Conservation (phyloP, 2,797 vertebrate species). For the Megalops cyprinoides region DNA sequence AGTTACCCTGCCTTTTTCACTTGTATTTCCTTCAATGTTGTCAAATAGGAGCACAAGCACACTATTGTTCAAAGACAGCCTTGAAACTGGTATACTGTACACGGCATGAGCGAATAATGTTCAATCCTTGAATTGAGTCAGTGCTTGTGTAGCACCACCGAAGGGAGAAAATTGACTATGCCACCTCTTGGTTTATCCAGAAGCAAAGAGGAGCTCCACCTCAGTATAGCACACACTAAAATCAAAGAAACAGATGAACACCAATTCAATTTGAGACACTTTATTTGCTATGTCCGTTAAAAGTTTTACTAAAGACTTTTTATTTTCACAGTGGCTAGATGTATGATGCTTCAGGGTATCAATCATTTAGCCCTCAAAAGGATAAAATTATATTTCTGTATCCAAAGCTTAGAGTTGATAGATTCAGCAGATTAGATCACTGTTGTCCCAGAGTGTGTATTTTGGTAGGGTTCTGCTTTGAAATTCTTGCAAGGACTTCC, state of each 20-base stretch:
- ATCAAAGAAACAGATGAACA: too few relatives aligned
- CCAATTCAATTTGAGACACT: too few relatives aligned
- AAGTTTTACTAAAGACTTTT: not conserved
- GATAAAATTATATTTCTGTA: not conserved
- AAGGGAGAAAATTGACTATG: too few relatives aligned
- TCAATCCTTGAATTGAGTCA: not conserved
- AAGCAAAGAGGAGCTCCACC: too few relatives aligned
- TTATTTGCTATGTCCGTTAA: too few relatives aligned
- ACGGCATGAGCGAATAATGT: slow-evolving; percentile 10
- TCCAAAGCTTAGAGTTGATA: too few relatives aligned
- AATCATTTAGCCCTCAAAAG: not conserved
- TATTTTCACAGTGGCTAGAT: not conserved
- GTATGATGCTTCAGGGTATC: not conserved
- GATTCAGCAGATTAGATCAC: not conserved
- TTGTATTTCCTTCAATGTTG: not conserved
- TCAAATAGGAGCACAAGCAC: not conserved
- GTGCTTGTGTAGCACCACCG: too few relatives aligned
- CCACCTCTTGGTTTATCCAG: too few relatives aligned
- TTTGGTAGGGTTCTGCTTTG: not conserved
- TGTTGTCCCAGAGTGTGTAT: not conserved
- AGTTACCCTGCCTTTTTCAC: not conserved
- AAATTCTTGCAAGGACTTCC: not conserved
- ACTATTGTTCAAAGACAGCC: not conserved
- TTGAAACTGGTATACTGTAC: not conserved
- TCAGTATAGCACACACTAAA: too few relatives aligned